Conservation (phyloP, 2,888 invertebrate species). For the Drosophila rellima region DNA sequence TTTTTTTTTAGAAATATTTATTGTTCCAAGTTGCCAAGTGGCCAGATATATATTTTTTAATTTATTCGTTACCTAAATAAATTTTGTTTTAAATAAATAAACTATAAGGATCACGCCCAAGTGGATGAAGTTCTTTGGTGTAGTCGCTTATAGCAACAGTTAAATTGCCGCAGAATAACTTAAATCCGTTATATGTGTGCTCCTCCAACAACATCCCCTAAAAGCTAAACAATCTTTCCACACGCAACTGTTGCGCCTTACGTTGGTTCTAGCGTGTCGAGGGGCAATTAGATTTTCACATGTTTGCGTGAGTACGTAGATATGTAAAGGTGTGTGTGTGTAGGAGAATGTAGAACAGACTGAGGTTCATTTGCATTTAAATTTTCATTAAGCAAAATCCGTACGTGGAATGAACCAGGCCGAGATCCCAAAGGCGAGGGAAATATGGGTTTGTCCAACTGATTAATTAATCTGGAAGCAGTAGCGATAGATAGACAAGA, state of each 20-base stretch:
- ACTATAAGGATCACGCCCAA: too few relatives aligned
- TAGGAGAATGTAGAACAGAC: background rate
- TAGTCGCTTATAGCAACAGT: background rate
- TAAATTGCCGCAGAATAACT: background rate
- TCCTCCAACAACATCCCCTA: conserved; percentile 1
- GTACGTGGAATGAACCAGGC: conserved; percentile 33
- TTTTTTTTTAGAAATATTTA: too few relatives aligned
- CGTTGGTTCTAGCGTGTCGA: conserved; percentile 46
- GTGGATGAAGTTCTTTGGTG: background rate
- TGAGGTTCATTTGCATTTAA: conserved; percentile 24
- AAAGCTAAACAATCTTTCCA: conserved; percentile 16
- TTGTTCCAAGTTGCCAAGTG: too few relatives aligned
- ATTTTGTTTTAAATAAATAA: too few relatives aligned
- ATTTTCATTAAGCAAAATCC: conserved; percentile 42
- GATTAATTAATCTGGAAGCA: conserved; percentile 33
- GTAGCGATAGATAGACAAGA: conserved; percentile 2
- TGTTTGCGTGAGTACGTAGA: background rate
- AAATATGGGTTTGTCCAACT: conserved; percentile 42
- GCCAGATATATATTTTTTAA: too few relatives aligned
- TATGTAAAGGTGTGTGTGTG: background rate
- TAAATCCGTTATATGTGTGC: background rate
- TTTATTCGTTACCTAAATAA: too few relatives aligned
- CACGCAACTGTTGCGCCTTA: conserved; percentile 69
- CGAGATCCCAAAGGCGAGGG: conserved; percentile 5
- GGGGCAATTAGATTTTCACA: conserved; percentile 30